These are phyloP conservation scores for Dilophus febrilis DNA, from an alignment of 2,888 invertebrate genomes.

Conservation along the genomic window DNA sequence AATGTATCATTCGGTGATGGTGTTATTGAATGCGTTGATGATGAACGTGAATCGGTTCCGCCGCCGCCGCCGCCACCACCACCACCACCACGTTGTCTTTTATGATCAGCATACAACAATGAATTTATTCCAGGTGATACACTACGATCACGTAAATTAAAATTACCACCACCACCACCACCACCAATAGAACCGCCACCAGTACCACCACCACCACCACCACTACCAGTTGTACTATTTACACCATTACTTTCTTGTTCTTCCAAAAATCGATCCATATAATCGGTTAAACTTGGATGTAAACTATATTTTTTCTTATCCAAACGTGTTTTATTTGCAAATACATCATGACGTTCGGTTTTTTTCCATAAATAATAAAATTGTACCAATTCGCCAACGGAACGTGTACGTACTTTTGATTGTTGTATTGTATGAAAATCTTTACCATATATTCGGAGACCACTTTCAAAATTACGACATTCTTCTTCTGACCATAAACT, in stretches of 20 bases:
- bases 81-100: slow-evolving; percentile 4
- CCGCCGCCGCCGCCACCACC: background rate
- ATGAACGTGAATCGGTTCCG: no score
- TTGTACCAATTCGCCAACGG: slow-evolving; percentile 91
- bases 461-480: slow-evolving; percentile 91
- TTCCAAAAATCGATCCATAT: slow-evolving; percentile 83
- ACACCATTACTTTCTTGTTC: slow-evolving; percentile 49
- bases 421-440: slow-evolving; percentile 90
- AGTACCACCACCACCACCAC: slow-evolving; percentile 9
- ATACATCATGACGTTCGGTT: slow-evolving; percentile 84
- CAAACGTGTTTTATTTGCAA: slow-evolving; percentile 70
- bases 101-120: slow-evolving; percentile 7
- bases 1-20: no score
- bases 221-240: slow-evolving; percentile 39
- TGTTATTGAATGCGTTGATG: no score
- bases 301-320: slow-evolving; percentile 86
- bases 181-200: slow-evolving; percentile 5
- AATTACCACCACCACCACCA: background rate
- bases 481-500: slow-evolving; percentile 95
- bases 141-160: slow-evolving; percentile 3
- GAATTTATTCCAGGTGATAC: slow-evolving; percentile 7
- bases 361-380: slow-evolving; percentile 98
- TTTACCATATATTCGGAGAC: slow-evolving; percentile 83
- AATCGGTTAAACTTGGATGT: slow-evolving; percentile 85
- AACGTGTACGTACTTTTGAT: slow-evolving; percentile 78